Evolutionary conservation across 2,888 invertebrate genomes (phyloP), one percentile per base, ranked within the genome.

Genomic region (Melanargia galathea): DNA sequence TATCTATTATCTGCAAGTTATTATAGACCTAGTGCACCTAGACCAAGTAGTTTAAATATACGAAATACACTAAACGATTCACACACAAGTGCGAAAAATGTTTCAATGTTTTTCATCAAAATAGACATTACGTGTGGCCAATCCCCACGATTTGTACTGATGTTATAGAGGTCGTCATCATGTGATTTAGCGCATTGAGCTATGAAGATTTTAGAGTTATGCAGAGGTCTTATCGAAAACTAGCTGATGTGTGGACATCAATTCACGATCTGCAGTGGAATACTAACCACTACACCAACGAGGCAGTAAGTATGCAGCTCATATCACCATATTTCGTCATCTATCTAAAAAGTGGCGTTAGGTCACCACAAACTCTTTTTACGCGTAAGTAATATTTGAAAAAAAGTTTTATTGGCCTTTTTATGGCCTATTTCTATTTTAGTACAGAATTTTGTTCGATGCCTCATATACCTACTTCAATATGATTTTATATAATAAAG

Each of bases 51-150:
- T 22, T 2, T 2, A 8, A 22, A 11, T 10, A 10, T 11, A 22
- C 48, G 3, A 16, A 26, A 26, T 8, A 20, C 24, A 26, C 8
- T 30, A 26, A n/a, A 13, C 26, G 7, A 49, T 16, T 10, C 49
- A n/a, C 10, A 26, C 10, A 7, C 22, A 13, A 24, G 13, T 48
- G 22, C 30, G 51, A 30, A 51, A 30, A 51, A 51, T 33, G 33
- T 30, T 51, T 33, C 30, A 11, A 30, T 30, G 30, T 51, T 18
- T 49, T 49, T 33, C 18, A 51, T 51, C 30, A 51, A 51, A 51
- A 51, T 51, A 51, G 51, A 51, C 18, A 18, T 51, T 51, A 51
- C 51, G 51, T 51, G n/a, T 18, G 51, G 51, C 18, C 30, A 16
- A 33, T 51, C 51, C 51, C 11, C 16, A 10, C 30, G 4, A 30